Base-by-base conservation (phyloP, 1,140 invertebrate species). In the Neoseiulus cucumeris region DNA sequence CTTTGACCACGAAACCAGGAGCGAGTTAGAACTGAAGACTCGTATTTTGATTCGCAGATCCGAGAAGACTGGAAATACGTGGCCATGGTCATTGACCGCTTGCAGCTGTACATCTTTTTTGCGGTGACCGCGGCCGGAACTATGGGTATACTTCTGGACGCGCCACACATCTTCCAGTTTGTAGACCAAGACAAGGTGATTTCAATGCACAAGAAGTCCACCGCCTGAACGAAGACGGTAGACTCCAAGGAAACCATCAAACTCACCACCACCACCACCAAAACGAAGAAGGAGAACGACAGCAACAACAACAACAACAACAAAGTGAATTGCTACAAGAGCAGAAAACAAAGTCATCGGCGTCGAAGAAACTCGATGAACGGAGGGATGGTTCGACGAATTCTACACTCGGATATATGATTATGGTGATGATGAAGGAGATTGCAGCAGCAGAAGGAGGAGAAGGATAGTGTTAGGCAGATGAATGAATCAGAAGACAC, bases 11-110 rank as follows among this genome's bases (percentile, higher is more conserved):
- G n/a, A n/a, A n/a, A n/a, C n/a, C n/a, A n/a, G n/a, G n/a, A n/a
- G n/a, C n/a, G n/a, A n/a, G n/a, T n/a, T n/a, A n/a, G n/a, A n/a
- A n/a, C n/a, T n/a, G n/a, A n/a, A n/a, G n/a, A n/a, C n/a, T n/a
- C n/a, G n/a, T n/a, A n/a, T n/a, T n/a, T n/a, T n/a, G n/a, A n/a
- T n/a, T 59, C 22, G 14, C 51, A 96, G 91, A 91, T 92, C 66
- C 83, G 91, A 66, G 92, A 96, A 78, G 95, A 99, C 78, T 99
- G 95, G 95, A 98, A 97, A 74, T 99, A 97, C 75, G 92, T 98
- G 7, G 93, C 94, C 39, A 95, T 97, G 88, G 94, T 98, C 33
- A 94, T 98, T 71, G 95, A 99, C 80, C 84, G 95, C 71, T 79
- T 98, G 59, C 89, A 97, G 74, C 81, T 98, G 66, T 93, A 94